A percentile compares a stretch with the other conserved stretches of the same genome.
Evolutionary conservation across 2,797 vertebrate species (phyloP).

Genomic region (Acrocephalus scirpaceus): DNA sequence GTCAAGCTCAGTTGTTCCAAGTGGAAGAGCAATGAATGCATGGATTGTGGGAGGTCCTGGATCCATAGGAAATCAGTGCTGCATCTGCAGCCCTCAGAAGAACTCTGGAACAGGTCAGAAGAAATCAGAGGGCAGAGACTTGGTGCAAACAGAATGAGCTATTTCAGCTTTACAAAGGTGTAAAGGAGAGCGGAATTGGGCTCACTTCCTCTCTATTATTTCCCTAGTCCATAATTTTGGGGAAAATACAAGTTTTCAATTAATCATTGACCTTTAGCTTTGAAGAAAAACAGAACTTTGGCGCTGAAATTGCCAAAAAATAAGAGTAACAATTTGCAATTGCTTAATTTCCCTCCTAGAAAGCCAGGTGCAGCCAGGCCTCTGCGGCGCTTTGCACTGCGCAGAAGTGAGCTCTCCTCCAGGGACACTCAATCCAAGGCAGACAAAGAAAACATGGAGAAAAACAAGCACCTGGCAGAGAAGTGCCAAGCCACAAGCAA

Average conservation of each 20-base stretch:
- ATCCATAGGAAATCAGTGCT: neutral
- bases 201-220: slow-evolving; percentile 18
- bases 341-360: slow-evolving; percentile 45
- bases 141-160: neutral
- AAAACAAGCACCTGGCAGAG: slow-evolving; percentile 4
- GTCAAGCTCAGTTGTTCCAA: neutral
- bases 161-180: neutral
- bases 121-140: neutral
- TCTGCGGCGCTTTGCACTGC: neutral
- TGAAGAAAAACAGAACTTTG: slow-evolving; percentile 41
- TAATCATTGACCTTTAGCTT: slow-evolving; percentile 55
- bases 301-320: slow-evolving; percentile 32
- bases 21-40: neutral
- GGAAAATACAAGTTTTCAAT: slow-evolving; percentile 1
- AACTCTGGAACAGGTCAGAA: neutral
- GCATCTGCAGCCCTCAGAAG: neutral
- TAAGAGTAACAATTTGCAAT: slow-evolving; percentile 15
- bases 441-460: neutral
- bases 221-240: neutral
- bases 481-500: neutral
- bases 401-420: neutral
- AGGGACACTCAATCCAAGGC: neutral
- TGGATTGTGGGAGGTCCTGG: neutral
- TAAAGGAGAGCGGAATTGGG: neutral
- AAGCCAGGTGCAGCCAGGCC: slow-evolving; percentile 48